A percentile compares a stretch with the other conserved stretches of the same genome.
Conservation (phyloP, 2,888 invertebrate species). For the Tribolium freemani region DNA sequence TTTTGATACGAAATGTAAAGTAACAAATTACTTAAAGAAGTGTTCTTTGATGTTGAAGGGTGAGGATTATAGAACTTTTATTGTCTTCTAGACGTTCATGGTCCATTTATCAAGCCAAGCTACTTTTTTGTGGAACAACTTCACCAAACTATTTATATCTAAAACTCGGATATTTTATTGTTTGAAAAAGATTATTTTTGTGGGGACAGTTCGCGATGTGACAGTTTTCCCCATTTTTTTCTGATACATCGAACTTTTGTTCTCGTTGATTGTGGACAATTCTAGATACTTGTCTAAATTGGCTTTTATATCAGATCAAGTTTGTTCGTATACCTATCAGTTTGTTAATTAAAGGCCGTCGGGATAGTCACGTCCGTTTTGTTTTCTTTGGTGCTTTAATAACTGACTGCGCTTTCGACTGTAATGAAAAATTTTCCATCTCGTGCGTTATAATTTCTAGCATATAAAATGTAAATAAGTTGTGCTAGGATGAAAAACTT, state of each 20-base stretch:
- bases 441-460: neutral
- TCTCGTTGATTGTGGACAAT: neutral
- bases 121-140: constrained; percentile 3
- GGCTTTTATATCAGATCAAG: neutral
- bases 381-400: neutral
- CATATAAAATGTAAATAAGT: neutral
- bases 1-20: neutral
- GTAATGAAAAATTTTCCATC: neutral
- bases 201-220: neutral
- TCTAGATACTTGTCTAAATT: neutral
- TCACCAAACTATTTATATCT: constrained; percentile 6
- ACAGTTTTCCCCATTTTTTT: neutral
- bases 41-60: constrained; percentile 11
- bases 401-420: neutral
- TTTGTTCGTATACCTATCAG: neutral
- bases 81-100: neutral
- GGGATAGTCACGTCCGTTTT: neutral
- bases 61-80: constrained; percentile 15
- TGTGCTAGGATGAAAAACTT: neutral
- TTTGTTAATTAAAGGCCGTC: constrained; percentile 6
- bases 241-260: constrained; percentile 20
- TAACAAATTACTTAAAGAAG: constrained; percentile 7
- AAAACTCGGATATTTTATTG: neutral
- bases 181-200: neutral
- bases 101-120: neutral